phyloP scores from a whole-genome alignment of 2,888 invertebrate genomes.

The Ophioninae sp. region DNA sequence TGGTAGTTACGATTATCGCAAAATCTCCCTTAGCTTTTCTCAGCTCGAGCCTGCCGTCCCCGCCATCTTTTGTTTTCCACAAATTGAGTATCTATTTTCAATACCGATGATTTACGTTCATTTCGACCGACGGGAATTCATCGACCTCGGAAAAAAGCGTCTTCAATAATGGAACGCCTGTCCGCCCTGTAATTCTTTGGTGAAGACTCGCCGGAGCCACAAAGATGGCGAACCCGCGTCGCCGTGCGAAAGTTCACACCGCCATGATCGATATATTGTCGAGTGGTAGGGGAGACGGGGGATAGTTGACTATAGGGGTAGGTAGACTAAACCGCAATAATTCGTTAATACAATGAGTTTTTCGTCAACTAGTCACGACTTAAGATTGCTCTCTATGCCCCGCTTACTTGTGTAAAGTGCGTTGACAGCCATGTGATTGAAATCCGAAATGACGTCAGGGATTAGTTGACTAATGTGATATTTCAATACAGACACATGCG shows the following conservation, averaged over 20 bases:
- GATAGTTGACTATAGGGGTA: no score
- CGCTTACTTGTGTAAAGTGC: no score
- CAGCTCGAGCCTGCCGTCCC: slow-evolving; percentile 27
- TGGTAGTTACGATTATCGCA: slow-evolving; percentile 17
- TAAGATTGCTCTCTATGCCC: no score
- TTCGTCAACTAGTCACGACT: no score
- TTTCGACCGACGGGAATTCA: slow-evolving; percentile 9
- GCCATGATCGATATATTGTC: slow-evolving; percentile 45
- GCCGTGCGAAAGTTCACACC: slow-evolving; percentile 14
- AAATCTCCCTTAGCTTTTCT: slow-evolving; percentile 5
- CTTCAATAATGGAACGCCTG: slow-evolving; percentile 9
- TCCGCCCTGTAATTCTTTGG: slow-evolving; percentile 40
- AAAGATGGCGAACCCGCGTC: slow-evolving; percentile 6
- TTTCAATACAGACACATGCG: no score
- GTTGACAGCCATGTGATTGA: no score
- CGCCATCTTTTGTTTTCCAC: slow-evolving; percentile 46
- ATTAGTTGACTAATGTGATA: no score
- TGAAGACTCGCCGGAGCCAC: slow-evolving; percentile 11
- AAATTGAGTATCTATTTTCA: not conserved
- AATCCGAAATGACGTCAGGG: no score
- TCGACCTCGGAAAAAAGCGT: slow-evolving; percentile 29
- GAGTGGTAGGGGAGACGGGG: no score
- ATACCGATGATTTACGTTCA: not conserved
- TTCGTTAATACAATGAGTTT: no score
- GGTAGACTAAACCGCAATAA: no score